phyloP scores from a whole-genome alignment of 1,140 invertebrate species.

The Drosophila ogumai region DNA sequence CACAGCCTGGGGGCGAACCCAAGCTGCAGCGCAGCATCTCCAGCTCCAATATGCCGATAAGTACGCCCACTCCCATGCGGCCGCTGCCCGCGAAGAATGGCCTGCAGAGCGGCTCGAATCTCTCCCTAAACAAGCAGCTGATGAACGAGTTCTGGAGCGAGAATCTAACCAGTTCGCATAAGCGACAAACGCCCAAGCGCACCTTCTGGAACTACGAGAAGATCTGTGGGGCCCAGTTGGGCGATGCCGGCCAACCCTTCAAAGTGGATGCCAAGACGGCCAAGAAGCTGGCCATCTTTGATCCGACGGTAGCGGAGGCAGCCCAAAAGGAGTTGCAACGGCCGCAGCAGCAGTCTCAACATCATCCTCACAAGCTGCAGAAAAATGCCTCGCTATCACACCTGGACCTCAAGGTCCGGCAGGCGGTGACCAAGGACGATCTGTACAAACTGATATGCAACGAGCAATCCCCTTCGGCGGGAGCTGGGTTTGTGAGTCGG shows the following conservation, averaged over 20 bases:
- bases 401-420: conserved; percentile 76
- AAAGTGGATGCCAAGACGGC: conserved; percentile 82
- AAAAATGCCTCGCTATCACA: conserved; percentile 64
- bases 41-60: conserved; percentile 75
- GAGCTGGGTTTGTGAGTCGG: conserved; percentile 51
- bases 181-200: conserved; percentile 78
- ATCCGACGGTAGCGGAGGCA: conserved; percentile 75
- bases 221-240: conserved; percentile 74
- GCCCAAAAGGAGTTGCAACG: conserved; percentile 77
- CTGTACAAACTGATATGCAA: conserved; percentile 84
- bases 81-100: conserved; percentile 39
- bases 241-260: conserved; percentile 72
- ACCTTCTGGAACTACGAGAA: conserved; percentile 84
- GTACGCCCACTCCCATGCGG: conserved; percentile 16
- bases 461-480: conserved; percentile 55
- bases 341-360: conserved; percentile 62
- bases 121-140: conserved; percentile 81
- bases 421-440: conserved; percentile 84
- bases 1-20: conserved; percentile 49
- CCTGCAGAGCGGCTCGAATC: conserved; percentile 68
- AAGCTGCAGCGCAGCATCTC: conserved; percentile 81
- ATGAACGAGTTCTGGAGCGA: conserved; percentile 84
- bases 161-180: conserved; percentile 74
- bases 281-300: conserved; percentile 80
- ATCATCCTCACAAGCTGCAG: not conserved